Base-by-base conservation (phyloP, 30 jellyfish, hydroid and myxozoan species). In the Nemopilema nomurai region DNA sequence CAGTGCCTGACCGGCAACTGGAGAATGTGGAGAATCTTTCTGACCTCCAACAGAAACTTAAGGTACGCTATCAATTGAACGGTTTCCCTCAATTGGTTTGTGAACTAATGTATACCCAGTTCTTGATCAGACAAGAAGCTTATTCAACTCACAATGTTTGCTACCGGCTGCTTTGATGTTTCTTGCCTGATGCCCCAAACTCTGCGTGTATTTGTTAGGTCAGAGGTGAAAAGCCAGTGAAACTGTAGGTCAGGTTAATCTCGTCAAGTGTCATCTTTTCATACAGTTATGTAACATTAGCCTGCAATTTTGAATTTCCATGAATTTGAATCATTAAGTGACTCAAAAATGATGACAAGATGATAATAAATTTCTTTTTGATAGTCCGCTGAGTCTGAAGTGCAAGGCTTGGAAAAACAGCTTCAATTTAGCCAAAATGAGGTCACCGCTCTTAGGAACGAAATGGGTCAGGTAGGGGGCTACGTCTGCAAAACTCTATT, bases 401-500 rank as follows among this genome's bases (percentile, higher is more conserved):
- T 52, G 16, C 65, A 51, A 24, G 9, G 31, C n/a, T 19, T 76
- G 62, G 86, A 76, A 24, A 62, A 13, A 21, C 51, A 53, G 86
- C 65, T 18, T 72, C 57, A 23, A 21, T 13, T 9, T 6, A 21
- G 20, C 1, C 31, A 76, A 76, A 28, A 22, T 13, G 86, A 76
- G 26, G 52, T 49, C 51, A 26, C 76, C 62, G 22, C 8, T 23
- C 66, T 76, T 6, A 76, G 63, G 27, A 31, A 63, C 22, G 77
- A 76, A 28, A 76, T 76, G 23, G 50, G 76, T 16, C 62, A 52
- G 76, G 86, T 76, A 30, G 16, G 57, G 6, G 13, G 6, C 57
- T 41, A 13, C 13, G 6, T 41, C 57, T 41, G 13, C 57, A 41
- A 13, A 6, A 41, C 13, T n/a, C n/a, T n/a, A n/a, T n/a, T n/a